Evolutionary conservation across 2,888 invertebrate species (phyloP).

Genomic region (Toxonevra muliebris): DNA sequence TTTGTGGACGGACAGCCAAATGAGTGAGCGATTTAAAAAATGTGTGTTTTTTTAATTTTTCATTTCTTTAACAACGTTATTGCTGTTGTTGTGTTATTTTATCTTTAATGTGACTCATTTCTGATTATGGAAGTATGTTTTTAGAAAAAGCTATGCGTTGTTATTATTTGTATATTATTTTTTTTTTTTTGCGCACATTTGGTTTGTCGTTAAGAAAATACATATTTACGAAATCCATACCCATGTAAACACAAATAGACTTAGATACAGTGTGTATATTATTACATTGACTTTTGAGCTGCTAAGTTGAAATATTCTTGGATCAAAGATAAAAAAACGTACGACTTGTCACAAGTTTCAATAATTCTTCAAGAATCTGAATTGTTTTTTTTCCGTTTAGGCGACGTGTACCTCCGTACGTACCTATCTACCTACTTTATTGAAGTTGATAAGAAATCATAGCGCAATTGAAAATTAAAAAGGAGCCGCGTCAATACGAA

Average conservation of each 20-base stretch:
- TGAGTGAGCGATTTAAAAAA: neutral
- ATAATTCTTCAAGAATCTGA: too few relatives aligned
- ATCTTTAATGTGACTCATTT: slow-evolving; percentile 34
- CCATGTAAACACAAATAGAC: neutral
- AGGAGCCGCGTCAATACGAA: too few relatives aligned
- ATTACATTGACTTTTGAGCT: too few relatives aligned
- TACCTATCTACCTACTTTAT: too few relatives aligned
- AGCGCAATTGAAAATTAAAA: too few relatives aligned
- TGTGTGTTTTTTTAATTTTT: neutral
- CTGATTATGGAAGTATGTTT: slow-evolving; percentile 36
- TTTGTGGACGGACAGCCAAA: neutral
- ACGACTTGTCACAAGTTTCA: too few relatives aligned
- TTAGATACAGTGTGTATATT: too few relatives aligned
- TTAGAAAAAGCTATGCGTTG: slow-evolving; percentile 25
- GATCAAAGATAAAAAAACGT: too few relatives aligned
- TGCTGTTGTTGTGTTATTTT: slow-evolving; percentile 17
- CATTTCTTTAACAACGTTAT: slow-evolving; percentile 16
- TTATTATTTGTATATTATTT: slow-evolving; percentile 7
- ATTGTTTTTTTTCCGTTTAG: too few relatives aligned
- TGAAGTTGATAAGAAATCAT: too few relatives aligned
- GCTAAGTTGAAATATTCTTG: too few relatives aligned
- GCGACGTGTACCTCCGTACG: too few relatives aligned
- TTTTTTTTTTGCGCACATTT: neutral
- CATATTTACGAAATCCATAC: neutral
- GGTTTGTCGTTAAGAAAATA: slow-evolving; percentile 1